phyloP scores from a whole-genome alignment of 2,113 vertebrate genomes.

The Paedocypris sp. region DNA sequence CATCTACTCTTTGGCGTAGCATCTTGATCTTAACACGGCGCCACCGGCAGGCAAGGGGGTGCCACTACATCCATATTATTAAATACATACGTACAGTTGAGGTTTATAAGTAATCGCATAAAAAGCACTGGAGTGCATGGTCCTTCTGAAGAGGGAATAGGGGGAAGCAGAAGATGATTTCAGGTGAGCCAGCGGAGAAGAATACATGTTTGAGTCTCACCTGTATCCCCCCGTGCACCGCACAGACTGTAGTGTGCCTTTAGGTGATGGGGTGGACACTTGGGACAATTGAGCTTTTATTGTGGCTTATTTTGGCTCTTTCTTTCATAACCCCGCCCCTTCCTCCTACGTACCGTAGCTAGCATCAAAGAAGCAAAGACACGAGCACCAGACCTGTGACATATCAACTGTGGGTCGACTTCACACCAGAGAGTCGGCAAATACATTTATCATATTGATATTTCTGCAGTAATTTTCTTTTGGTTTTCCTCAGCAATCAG shows the following conservation, averaged over 20 bases:
- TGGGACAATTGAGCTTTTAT: conserved; percentile 31
- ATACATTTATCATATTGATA: conserved; percentile 72
- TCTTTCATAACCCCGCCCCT: conserved; percentile 25
- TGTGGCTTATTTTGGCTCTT: conserved; percentile 35
- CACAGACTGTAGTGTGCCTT: conserved; percentile 56
- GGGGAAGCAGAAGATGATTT: not conserved
- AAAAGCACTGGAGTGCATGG: conserved; percentile 10
- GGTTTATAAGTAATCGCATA: conserved; percentile 31
- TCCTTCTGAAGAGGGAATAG: conserved; percentile 28
- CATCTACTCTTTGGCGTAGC: conserved; percentile 88
- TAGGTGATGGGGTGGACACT: conserved; percentile 32
- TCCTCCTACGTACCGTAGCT: conserved; percentile 24
- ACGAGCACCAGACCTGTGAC: conserved; percentile 44
- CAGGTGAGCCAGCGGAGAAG: not conserved
- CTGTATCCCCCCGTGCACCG: conserved; percentile 27
- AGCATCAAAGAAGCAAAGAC: conserved; percentile 35
- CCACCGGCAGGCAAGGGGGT: conserved; percentile 22
- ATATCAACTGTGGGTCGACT: conserved; percentile 50
- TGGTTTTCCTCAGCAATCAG: conserved; percentile 37
- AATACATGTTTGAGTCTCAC: conserved; percentile 26
- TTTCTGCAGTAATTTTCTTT: conserved; percentile 49
- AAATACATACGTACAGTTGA: conserved; percentile 34
- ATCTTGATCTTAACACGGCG: not conserved
- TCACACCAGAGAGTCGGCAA: conserved; percentile 44
- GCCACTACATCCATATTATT: conserved; percentile 32